phyloP scores from a whole-genome alignment of 2,888 invertebrate genomes.

The Lamproptera curius region DNA sequence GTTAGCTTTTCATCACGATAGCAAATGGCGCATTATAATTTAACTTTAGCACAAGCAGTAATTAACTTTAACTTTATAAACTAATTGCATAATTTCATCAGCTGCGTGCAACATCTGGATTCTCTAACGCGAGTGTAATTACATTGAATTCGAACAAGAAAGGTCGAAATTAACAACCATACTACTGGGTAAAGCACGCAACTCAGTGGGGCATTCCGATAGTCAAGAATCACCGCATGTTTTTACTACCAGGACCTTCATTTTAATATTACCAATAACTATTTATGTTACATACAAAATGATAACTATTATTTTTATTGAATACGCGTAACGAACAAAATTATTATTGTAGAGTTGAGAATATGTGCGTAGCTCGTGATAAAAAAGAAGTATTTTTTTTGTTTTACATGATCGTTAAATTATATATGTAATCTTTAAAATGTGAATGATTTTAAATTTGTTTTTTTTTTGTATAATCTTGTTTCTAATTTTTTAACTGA shows the following conservation, averaged over 20 bases:
- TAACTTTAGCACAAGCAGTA: too few relatives aligned
- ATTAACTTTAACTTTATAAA: slow-evolving; percentile 6
- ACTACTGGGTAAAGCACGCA: slow-evolving; percentile 2
- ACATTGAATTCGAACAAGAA: slow-evolving; percentile 28
- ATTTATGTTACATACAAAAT: neutral
- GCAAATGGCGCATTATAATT: too few relatives aligned
- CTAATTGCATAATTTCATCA: slow-evolving; percentile 14
- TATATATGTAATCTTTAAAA: too few relatives aligned
- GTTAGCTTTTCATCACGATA: too few relatives aligned
- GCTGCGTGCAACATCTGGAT: slow-evolving; percentile 24
- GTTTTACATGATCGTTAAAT: too few relatives aligned
- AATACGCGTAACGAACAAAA: too few relatives aligned
- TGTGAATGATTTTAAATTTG: too few relatives aligned
- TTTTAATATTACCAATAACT: neutral
- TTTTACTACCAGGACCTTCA: slow-evolving; percentile 1
- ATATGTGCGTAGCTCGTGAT: too few relatives aligned
- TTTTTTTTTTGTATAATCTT: too few relatives aligned
- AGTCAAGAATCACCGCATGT: neutral
- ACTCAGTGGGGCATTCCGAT: neutral
- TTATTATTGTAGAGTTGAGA: too few relatives aligned
- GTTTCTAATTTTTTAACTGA: too few relatives aligned
- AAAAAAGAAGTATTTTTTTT: too few relatives aligned
- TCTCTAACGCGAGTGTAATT: slow-evolving; percentile 23
- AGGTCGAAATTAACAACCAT: slow-evolving; percentile 22
- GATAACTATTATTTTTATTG: neutral